Conservation (phyloP, 2,113 vertebrate species). For the Mastomys natalensis region DNA sequence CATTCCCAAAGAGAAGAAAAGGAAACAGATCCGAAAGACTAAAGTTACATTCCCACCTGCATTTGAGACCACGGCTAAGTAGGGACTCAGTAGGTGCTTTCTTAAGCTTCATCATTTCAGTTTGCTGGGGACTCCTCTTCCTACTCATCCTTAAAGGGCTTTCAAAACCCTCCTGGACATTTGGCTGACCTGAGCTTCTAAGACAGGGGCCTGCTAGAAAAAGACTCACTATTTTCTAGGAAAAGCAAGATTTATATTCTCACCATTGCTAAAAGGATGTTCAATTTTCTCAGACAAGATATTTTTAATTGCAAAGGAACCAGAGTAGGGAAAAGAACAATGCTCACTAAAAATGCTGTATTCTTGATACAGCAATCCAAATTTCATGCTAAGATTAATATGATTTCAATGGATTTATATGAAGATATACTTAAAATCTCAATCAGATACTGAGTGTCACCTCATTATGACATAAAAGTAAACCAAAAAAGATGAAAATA, state of each 20-base stretch:
- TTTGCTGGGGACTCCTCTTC: background rate
- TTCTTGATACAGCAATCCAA: background rate
- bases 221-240: background rate
- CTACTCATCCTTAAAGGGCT: background rate
- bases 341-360: background rate
- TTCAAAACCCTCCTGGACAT: background rate
- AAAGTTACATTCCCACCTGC: background rate
- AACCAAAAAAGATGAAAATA: background rate
- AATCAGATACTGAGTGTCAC: background rate
- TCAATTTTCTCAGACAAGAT: background rate
- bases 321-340: background rate
- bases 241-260: constrained; percentile 24
- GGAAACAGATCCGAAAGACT: background rate
- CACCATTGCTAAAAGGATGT: background rate
- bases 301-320: constrained; percentile 9
- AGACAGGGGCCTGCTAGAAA: background rate
- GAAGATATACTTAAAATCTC: constrained; percentile 44
- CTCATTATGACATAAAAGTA: background rate
- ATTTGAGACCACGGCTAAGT: background rate
- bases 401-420: background rate
- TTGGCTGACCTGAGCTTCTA: background rate
- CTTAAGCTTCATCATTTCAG: constrained; percentile 25
- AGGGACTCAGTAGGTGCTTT: constrained; percentile 4
- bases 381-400: background rate
- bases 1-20: background rate